phyloP scores from a whole-genome alignment of 2,113 vertebrate species.

The Boulengerochromis microlepis region DNA sequence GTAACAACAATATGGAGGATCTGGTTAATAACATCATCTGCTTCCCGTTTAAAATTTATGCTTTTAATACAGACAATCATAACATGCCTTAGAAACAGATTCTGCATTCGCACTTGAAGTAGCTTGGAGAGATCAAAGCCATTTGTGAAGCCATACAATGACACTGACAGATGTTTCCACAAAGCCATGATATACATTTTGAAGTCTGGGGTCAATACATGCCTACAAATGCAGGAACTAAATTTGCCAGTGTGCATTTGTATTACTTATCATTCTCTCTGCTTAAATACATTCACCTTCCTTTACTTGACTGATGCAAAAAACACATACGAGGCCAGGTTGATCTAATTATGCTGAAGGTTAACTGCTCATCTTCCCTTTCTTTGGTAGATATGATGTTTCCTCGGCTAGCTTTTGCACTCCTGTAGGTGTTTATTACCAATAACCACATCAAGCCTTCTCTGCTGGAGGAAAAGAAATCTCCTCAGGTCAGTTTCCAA shows the following conservation, averaged over 20 bases:
- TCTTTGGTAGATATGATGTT: slow-evolving; percentile 57
- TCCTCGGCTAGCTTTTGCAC: slow-evolving; percentile 41
- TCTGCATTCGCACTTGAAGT: slow-evolving; percentile 45
- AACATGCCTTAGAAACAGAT: slow-evolving; percentile 22
- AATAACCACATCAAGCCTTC: slow-evolving; percentile 36
- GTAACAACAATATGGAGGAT: slow-evolving; percentile 36
- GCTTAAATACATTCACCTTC: background rate
- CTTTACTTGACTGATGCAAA: background rate
- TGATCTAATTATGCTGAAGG: slow-evolving; percentile 39
- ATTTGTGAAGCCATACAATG: slow-evolving; percentile 3
- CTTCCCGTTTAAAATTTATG: slow-evolving; percentile 50
- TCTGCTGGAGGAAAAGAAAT: slow-evolving; percentile 29
- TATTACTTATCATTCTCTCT: background rate
- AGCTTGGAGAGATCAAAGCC: slow-evolving; percentile 52
- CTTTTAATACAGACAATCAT: slow-evolving; percentile 49
- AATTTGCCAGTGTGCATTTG: slow-evolving; percentile 9
- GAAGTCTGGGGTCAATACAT: slow-evolving; percentile 30
- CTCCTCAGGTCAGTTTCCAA: slow-evolving; percentile 65
- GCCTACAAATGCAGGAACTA: background rate
- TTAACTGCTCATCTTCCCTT: slow-evolving; percentile 28
- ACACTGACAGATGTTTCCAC: slow-evolving; percentile 53
- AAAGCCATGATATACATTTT: slow-evolving; percentile 13
- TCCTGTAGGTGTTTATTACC: slow-evolving; percentile 64
- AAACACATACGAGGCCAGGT: slow-evolving; percentile 1
- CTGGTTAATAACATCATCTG: slow-evolving; percentile 56